These are phyloP conservation scores for Parauchenoglanis ngamensis DNA, from an alignment of 2,797 vertebrate genomes.

Conservation along the genomic window DNA sequence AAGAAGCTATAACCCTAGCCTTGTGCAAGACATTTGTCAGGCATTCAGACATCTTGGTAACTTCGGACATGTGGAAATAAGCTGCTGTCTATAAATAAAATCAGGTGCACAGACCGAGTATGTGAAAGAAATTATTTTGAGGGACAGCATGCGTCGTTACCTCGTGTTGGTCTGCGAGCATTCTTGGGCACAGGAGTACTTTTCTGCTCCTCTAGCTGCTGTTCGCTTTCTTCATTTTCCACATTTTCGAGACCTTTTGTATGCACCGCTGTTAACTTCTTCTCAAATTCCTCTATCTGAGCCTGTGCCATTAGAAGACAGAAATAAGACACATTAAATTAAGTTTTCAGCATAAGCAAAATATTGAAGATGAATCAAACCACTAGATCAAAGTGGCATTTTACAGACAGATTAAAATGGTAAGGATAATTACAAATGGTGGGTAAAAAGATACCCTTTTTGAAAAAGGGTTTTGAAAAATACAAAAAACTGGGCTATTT, in stretches of 20 bases:
- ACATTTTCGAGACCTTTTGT: slow-evolving; percentile 84
- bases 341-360: background rate
- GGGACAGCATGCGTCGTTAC: slow-evolving; percentile 49
- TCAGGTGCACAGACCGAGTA: background rate
- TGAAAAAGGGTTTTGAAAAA: too few relatives aligned
- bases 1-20: background rate
- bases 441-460: background rate
- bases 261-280: slow-evolving; percentile 84
- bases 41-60: background rate
- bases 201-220: slow-evolving; percentile 50
- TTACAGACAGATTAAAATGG: background rate
- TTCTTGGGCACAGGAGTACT: slow-evolving; percentile 53
- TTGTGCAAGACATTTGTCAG: background rate
- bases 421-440: background rate
- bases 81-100: background rate
- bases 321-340: background rate
- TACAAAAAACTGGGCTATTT: too few relatives aligned
- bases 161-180: slow-evolving; percentile 67
- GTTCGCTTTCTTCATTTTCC: slow-evolving; percentile 72
- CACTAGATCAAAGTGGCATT: background rate
- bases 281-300: slow-evolving; percentile 89
- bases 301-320: slow-evolving; percentile 64
- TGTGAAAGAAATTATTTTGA: background rate
- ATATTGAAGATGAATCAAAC: background rate
- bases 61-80: background rate